phyloP scores from a whole-genome alignment of 2,797 vertebrate genomes.

The Xenops minutus region DNA sequence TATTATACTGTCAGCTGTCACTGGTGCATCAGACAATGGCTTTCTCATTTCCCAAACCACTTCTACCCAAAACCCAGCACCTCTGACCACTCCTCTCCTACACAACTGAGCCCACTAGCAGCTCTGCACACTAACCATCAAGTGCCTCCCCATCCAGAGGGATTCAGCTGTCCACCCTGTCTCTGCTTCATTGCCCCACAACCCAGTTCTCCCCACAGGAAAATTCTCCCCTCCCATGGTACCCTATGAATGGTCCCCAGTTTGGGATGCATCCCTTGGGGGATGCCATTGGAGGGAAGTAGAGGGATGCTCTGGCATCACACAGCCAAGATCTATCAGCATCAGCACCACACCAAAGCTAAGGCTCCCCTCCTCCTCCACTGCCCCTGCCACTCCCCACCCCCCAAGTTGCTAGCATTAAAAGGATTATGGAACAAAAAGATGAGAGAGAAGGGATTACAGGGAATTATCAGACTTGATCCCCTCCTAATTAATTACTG shows the following conservation, averaged over 20 bases:
- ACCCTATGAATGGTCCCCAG: not conserved
- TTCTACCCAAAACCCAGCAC: not conserved
- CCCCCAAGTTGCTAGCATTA: slow-evolving; percentile 6
- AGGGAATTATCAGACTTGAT: slow-evolving; percentile 65
- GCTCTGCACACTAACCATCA: not conserved
- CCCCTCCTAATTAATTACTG: slow-evolving; percentile 73
- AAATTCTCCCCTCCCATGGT: not conserved
- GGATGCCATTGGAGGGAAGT: not conserved
- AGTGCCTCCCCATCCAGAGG: not conserved
- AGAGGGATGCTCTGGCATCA: not conserved
- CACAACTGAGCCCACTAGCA: not conserved
- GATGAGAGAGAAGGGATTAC: slow-evolving; percentile 66
- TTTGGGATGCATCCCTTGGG: not conserved
- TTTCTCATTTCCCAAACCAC: not conserved
- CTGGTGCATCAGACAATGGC: not conserved
- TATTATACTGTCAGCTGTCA: not conserved
- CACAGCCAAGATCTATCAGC: not conserved
- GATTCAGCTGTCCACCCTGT: not conserved
- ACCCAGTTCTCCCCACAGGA: fast-evolving
- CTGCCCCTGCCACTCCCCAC: not conserved
- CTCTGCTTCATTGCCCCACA: not conserved
- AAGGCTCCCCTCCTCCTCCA: not conserved
- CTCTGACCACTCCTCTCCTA: not conserved
- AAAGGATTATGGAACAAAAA: slow-evolving; percentile 68
- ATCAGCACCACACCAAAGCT: not conserved